Conservation (phyloP, 2,113 vertebrate genomes). For the Glareola pratincola region DNA sequence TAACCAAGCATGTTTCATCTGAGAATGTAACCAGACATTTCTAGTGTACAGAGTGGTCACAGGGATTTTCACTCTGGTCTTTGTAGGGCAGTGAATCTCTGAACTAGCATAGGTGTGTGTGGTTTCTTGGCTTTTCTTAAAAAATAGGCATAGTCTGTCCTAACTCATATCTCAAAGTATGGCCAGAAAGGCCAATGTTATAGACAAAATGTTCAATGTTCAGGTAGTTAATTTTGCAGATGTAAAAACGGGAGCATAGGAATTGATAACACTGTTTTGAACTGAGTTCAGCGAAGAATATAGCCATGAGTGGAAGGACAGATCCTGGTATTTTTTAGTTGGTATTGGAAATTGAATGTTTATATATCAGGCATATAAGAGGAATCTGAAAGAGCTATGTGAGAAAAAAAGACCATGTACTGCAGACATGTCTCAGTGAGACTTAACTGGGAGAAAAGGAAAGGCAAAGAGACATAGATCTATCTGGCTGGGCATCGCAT, state of each 20-base stretch:
- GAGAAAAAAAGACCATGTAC: neutral
- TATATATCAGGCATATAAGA: neutral
- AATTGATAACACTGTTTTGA: fast-evolving
- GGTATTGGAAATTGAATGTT: neutral
- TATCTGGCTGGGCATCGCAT: fast-evolving
- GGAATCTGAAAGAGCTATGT: neutral
- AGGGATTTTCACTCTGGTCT: neutral
- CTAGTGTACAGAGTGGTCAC: fast-evolving
- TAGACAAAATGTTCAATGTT: neutral
- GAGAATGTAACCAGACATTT: neutral
- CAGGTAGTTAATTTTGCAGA: neutral
- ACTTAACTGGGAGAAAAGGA: neutral
- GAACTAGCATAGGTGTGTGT: neutral
- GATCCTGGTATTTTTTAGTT: neutral
- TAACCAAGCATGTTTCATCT: neutral
- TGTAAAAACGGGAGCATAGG: neutral
- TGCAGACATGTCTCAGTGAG: neutral
- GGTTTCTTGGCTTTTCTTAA: neutral
- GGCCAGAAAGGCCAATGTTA: neutral
- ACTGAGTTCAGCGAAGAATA: neutral
- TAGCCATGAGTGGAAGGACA: neutral
- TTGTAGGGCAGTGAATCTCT: neutral
- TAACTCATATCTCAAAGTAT: fast-evolving
- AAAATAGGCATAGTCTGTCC: too few species aligned
- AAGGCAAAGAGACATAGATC: neutral